These are phyloP conservation scores for Momotus momota DNA, from an alignment of 2,797 vertebrate species.

Conservation along the genomic window DNA sequence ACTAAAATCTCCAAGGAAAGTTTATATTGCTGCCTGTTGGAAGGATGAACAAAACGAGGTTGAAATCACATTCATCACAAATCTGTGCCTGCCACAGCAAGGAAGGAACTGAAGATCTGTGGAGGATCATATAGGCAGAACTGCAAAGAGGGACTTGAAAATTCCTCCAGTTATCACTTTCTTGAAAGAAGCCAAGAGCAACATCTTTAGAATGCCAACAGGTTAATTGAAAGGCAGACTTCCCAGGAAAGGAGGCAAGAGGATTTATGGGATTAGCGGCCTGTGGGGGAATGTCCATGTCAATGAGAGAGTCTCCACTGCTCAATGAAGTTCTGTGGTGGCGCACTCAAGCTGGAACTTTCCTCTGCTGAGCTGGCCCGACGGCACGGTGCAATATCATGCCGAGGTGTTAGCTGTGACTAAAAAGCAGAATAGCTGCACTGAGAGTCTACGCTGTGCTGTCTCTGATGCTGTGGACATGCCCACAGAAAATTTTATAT, in stretches of 20 bases:
- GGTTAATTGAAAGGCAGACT: neutral
- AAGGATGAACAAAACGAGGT: neutral
- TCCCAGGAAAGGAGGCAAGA: neutral
- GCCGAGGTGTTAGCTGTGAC: neutral
- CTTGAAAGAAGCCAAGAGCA: neutral
- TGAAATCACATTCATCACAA: neutral
- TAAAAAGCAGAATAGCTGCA: neutral
- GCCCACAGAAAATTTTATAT: neutral
- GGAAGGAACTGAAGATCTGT: neutral
- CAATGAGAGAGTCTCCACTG: neutral
- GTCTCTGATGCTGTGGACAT: rapidly evolving
- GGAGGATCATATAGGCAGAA: neutral
- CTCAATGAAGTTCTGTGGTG: neutral
- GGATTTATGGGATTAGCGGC: neutral
- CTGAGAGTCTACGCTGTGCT: neutral
- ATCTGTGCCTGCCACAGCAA: neutral
- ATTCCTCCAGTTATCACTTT: neutral
- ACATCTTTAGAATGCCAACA: neutral
- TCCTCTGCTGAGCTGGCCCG: rapidly evolving
- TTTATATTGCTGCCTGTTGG: neutral
- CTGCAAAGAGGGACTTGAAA: neutral
- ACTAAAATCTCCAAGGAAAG: neutral
- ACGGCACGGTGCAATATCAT: rapidly evolving
- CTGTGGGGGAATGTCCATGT: neutral
- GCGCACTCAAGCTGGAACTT: neutral